These are phyloP conservation scores for Polymixis flavicincta DNA, from an alignment of 2,888 invertebrate genomes.

Conservation along the genomic window DNA sequence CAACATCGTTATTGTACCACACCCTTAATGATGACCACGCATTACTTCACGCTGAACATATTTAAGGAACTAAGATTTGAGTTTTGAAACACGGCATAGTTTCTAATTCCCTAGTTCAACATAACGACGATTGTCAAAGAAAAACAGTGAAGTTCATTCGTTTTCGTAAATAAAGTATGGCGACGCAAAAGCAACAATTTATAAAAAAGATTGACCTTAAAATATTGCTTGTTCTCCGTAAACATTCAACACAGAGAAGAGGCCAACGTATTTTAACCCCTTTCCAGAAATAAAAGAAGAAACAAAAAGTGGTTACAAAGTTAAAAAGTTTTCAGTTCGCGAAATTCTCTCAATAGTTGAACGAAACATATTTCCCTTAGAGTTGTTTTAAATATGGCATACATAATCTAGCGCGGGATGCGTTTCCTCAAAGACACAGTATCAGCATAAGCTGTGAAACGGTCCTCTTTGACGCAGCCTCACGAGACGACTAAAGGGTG, in stretches of 20 bases:
- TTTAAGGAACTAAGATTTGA: neutral
- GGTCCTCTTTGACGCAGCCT: slow-evolving; percentile 79
- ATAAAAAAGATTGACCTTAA: slow-evolving; percentile 8
- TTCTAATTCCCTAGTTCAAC: neutral
- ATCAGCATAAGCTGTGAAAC: slow-evolving; percentile 80
- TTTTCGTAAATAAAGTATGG: slow-evolving; percentile 13
- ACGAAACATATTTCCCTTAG: slow-evolving; percentile 72
- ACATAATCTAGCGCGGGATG: slow-evolving; percentile 76
- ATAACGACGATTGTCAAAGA: neutral
- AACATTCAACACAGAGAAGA: slow-evolving; percentile 27
- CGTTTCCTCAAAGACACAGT: slow-evolving; percentile 80
- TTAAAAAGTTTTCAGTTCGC: slow-evolving; percentile 53
- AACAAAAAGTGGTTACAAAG: slow-evolving; percentile 44
- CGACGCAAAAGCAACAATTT: neutral
- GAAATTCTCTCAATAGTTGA: slow-evolving; percentile 59
- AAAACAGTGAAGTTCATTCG: neutral
- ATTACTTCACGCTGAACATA: too few relatives aligned
- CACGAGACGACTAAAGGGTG: slow-evolving; percentile 74
- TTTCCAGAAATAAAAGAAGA: slow-evolving; percentile 26
- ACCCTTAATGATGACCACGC: too few relatives aligned
- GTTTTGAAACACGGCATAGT: neutral
- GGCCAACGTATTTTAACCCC: slow-evolving; percentile 24
- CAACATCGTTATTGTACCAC: too few relatives aligned
- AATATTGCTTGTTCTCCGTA: slow-evolving; percentile 20
- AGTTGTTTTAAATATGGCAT: slow-evolving; percentile 76